phyloP scores from a whole-genome alignment of 2,797 vertebrate genomes.

The Bradypodion pumilum region DNA sequence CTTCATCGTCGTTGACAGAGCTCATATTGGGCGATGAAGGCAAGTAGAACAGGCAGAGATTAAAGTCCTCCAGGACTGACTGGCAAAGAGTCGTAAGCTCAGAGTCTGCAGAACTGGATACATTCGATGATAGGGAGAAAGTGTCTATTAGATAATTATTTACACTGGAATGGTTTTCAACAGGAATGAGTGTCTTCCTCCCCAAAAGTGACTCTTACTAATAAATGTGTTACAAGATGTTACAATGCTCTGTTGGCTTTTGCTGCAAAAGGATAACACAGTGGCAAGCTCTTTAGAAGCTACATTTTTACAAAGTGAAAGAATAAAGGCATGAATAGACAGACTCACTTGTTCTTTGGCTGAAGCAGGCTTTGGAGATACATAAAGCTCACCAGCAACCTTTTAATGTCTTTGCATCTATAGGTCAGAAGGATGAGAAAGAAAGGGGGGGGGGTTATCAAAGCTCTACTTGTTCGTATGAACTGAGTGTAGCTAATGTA shows the following conservation, averaged over 20 bases:
- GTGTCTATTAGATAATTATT: not conserved
- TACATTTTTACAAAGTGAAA: not conserved
- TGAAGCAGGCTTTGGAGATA: conserved; percentile 95
- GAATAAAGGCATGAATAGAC: not conserved
- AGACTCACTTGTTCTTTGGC: conserved; percentile 92
- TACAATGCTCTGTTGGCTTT: not conserved
- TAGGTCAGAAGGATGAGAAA: not conserved
- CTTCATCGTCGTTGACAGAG: conserved; percentile 87
- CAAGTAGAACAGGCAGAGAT: conserved; percentile 96
- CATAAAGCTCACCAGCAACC: conserved; percentile 96
- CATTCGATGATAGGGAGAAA: not conserved
- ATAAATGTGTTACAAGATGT: too few species aligned
- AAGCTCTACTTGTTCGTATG: not conserved
- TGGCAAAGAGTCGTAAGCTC: conserved; percentile 95
- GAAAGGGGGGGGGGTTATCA: not conserved
- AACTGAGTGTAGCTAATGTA: not conserved
- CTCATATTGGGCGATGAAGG: conserved; percentile 80
- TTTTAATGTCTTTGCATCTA: conserved; percentile 96
- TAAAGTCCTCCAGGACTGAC: conserved; percentile 96
- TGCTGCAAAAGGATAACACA: too few species aligned
- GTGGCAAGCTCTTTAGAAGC: too few species aligned
- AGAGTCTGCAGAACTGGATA: conserved; percentile 84
- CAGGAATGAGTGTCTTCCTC: too few species aligned
- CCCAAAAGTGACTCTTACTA: too few species aligned
- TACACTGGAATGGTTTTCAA: not conserved